A percentile compares a stretch with the other conserved stretches of the same genome.
phyloP scores from a whole-genome alignment of 2,797 vertebrate genomes.

The Rhabdomys pumilio region DNA sequence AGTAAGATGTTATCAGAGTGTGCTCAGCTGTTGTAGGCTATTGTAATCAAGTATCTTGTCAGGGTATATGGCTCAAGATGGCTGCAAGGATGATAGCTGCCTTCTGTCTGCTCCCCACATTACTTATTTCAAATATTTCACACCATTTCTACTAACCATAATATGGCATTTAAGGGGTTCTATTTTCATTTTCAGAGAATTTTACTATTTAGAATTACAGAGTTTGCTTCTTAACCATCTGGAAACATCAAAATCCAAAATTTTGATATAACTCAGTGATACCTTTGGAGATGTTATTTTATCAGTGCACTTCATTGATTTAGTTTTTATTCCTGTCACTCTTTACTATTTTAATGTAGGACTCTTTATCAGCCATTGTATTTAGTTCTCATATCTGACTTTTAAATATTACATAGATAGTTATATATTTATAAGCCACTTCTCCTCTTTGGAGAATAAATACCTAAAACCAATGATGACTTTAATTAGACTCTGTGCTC shows the following conservation, averaged over 20 bases:
- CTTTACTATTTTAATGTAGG: not conserved
- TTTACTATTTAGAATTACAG: not conserved
- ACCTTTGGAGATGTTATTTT: constrained; percentile 27
- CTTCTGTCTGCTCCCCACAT: too few relatives aligned
- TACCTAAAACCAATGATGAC: not conserved
- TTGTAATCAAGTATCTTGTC: too few relatives aligned
- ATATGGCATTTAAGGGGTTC: constrained; percentile 26
- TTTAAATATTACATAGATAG: not conserved
- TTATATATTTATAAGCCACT: not conserved
- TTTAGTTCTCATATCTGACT: not conserved
- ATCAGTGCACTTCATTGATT: too few relatives aligned
- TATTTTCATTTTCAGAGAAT: not conserved
- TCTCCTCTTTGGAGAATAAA: not conserved
- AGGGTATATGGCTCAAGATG: too few relatives aligned
- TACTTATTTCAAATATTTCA: constrained; percentile 46
- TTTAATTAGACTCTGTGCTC: not conserved
- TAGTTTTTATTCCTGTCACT: too few relatives aligned
- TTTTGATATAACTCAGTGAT: constrained; percentile 84
- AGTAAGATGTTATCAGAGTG: too few relatives aligned
- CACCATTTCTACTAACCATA: not conserved
- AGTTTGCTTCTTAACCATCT: constrained; percentile 63
- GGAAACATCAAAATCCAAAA: constrained; percentile 70
- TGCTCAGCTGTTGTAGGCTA: too few relatives aligned
- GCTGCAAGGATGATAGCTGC: too few relatives aligned
- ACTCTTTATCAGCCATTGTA: not conserved